Conservation (phyloP, 1,140 invertebrate species). For the Paraescarpia echinospica region DNA sequence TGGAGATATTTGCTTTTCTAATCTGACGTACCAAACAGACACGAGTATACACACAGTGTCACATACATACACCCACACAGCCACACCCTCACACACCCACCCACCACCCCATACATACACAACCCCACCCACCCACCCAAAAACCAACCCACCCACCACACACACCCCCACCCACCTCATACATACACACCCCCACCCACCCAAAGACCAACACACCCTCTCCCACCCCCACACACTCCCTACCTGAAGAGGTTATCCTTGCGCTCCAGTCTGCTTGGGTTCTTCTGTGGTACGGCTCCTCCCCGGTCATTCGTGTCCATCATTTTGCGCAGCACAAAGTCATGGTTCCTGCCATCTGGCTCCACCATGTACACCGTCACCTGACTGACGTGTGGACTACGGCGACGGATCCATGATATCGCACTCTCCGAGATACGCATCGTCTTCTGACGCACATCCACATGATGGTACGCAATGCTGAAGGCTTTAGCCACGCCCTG, state of each 20-base stretch:
- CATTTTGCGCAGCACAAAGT: slow-evolving; percentile 53
- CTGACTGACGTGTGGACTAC: slow-evolving; percentile 49
- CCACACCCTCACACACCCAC: no score
- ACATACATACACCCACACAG: no score
- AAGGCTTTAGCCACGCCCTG: slow-evolving; percentile 57
- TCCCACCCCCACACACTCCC: no score
- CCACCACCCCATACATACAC: no score
- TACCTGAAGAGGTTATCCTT: slow-evolving; percentile 57
- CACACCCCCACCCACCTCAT: no score
- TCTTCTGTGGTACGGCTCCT: slow-evolving; percentile 36
- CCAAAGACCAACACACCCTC: no score
- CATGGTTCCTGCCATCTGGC: slow-evolving; percentile 36
- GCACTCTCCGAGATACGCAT: slow-evolving; percentile 54
- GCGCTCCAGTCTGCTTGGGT: slow-evolving; percentile 50
- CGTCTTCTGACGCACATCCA: slow-evolving; percentile 51
- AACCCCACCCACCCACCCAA: no score
- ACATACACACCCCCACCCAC: no score
- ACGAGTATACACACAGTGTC: no score
- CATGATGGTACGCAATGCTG: slow-evolving; percentile 54
- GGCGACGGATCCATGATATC: slow-evolving; percentile 53
- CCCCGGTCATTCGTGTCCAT: slow-evolving; percentile 46
- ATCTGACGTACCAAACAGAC: no score
- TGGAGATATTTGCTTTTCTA: no score
- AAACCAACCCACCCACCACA: no score
- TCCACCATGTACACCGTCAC: slow-evolving; percentile 55